Base-by-base conservation (phyloP, 2,797 vertebrate genomes). In the Oryzias sinensis region DNA sequence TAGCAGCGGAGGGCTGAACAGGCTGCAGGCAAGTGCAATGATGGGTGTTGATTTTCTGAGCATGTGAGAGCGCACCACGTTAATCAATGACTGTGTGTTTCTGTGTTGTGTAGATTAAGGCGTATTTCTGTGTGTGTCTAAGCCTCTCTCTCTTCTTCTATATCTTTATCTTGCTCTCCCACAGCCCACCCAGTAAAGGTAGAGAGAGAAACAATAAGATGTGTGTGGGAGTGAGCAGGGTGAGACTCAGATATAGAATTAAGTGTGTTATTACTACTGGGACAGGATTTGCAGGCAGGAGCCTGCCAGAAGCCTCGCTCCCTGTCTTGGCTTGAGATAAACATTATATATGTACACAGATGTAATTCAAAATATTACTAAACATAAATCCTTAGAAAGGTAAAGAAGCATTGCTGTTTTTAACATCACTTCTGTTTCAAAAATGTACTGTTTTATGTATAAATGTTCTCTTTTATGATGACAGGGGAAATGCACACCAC, bases 251-350 rank as follows among this genome's bases (percentile, higher is more conserved):
- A 85, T 86, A 84, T 79, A 68, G 79, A 80, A 85, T 81, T 75
- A 82, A 86, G 77, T 74, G 64, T 47, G 82, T 85, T 82, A 86
- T 88, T 88, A 82, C 83, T 72, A 71, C 77, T 68, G 82, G 84
- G 82, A 86, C 70, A 40, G 53, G 62, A 70, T 68, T 76, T 6
- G 14, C 63, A 76, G 64, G 72, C 74, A 72, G 68, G 66, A 49
- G 57, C 62, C 81, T 42, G 50, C 46, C 46, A 51, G 65, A 81
- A 68, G 70, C 48, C 56, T 13, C 16, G 40, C 59, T 67, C 47
- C 20, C 74, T 68, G 15, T 77, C 74, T 67, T 81, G 70, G 79
- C 63, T 65, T 0, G 8, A 68, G 70, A 77, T 79, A 5, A 72
- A 70, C 56, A 63, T 66, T 68, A 70, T 59, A 51, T 74, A 68